Evolutionary conservation across 2,797 vertebrate species (phyloP).

Genomic region (Fistularia commersonii): DNA sequence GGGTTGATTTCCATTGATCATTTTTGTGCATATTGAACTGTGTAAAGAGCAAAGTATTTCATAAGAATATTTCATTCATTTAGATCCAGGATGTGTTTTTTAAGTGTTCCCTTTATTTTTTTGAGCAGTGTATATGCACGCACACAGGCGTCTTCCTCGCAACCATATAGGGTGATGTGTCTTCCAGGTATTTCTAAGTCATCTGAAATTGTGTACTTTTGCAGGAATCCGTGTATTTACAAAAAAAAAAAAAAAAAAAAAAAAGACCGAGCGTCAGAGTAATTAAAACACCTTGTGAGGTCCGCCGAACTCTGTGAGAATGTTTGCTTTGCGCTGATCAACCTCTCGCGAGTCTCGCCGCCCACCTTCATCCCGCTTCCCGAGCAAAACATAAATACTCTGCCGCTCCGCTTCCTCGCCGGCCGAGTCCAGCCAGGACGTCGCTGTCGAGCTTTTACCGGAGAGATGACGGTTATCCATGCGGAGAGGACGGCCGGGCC

Average conservation of each 20-base stretch:
- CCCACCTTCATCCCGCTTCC: conserved; percentile 5
- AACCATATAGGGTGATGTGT: too few relatives aligned
- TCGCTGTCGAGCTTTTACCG: too few relatives aligned
- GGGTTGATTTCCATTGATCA: too few relatives aligned
- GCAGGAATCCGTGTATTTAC: conserved; percentile 45
- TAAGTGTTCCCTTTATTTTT: too few relatives aligned
- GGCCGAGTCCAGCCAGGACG: too few relatives aligned
- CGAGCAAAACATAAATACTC: conserved; percentile 16
- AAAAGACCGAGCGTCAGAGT: conserved; percentile 20
- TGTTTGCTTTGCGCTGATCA: conserved; percentile 28
- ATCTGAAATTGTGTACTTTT: conserved; percentile 48
- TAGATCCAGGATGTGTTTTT: too few relatives aligned
- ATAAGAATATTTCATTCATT: too few relatives aligned
- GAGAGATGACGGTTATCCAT: conserved; percentile 12
- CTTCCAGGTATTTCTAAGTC: conserved; percentile 49
- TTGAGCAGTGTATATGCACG: too few relatives aligned
- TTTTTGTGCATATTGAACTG: too few relatives aligned
- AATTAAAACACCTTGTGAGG: conserved; percentile 53
- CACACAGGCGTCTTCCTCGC: too few relatives aligned
- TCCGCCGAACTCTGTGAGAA: conserved; percentile 40
- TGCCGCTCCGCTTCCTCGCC: conserved; percentile 24
- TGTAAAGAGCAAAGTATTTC: too few relatives aligned
- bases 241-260: too few relatives aligned
- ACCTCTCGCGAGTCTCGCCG: conserved; percentile 5
- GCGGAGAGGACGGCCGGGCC: conserved; percentile 6